These are phyloP conservation scores for Neoitamus cyanurus DNA, from an alignment of 2,888 invertebrate genomes.

Conservation along the genomic window DNA sequence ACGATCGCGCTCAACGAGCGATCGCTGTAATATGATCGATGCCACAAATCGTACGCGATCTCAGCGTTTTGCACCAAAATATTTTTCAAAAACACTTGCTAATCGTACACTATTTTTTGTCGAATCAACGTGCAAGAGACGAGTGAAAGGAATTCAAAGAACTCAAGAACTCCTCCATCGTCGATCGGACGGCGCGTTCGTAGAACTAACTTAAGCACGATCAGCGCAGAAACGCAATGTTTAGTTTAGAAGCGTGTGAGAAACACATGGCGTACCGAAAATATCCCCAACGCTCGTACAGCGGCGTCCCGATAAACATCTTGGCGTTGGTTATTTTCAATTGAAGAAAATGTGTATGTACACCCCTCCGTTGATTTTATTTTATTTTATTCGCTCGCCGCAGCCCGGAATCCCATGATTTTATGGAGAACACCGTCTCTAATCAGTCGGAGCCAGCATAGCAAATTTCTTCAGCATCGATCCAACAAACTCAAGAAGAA, in stretches of 20 bases:
- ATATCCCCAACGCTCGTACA: constrained; percentile 27
- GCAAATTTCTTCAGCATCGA: not conserved
- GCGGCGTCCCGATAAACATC: constrained; percentile 6
- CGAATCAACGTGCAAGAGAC: not conserved
- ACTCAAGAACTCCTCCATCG: not conserved
- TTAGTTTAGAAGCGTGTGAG: constrained; percentile 19
- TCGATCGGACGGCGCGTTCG: not conserved
- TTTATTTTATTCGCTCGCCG: not conserved
- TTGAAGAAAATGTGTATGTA: not conserved
- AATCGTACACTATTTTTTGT: not conserved
- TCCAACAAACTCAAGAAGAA: not conserved
- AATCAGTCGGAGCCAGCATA: not conserved
- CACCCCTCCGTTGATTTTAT: not conserved
- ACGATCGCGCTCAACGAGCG: not conserved
- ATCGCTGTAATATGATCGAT: not conserved
- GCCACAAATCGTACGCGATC: not conserved
- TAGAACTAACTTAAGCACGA: not conserved
- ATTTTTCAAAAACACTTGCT: not conserved
- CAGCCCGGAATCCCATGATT: not conserved
- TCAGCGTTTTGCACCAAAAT: not conserved
- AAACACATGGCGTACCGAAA: constrained; percentile 51
- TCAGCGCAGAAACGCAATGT: constrained; percentile 21
- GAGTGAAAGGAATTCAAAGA: not conserved
- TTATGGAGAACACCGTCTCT: not conserved
- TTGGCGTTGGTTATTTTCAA: not conserved